Conservation (phyloP, 2,113 vertebrate species). For the Lepisosteus oculatus region DNA sequence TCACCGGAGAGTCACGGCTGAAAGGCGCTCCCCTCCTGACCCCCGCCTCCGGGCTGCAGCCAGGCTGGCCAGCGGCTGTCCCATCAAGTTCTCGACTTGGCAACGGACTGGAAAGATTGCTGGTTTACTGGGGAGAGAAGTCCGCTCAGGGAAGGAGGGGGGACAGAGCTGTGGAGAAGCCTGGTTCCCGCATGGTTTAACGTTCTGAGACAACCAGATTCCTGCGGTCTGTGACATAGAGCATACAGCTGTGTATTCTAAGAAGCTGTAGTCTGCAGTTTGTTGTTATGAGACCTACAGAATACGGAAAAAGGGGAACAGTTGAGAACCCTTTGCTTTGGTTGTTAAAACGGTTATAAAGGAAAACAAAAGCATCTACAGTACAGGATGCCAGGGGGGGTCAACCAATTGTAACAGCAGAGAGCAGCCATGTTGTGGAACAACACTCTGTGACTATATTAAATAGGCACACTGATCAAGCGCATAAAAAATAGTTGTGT, state of each 20-base stretch:
- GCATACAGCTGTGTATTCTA: conserved; percentile 77
- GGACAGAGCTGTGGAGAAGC: conserved; percentile 32
- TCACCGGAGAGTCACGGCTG: not conserved
- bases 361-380: conserved; percentile 47
- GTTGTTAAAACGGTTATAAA: conserved; percentile 50
- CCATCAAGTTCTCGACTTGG: too few species aligned
- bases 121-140: conserved; percentile 26
- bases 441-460: not conserved
- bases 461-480: too few species aligned
- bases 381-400: conserved; percentile 62
- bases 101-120: conserved; percentile 14
- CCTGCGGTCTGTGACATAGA: conserved; percentile 68
- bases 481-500: too few species aligned
- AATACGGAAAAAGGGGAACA: conserved; percentile 81
- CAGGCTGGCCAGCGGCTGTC: too few species aligned
- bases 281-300: conserved; percentile 98
- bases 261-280: conserved; percentile 92
- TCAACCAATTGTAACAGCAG: conserved; percentile 23
- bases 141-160: conserved; percentile 27
- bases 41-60: too few species aligned
- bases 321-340: conserved; percentile 69
- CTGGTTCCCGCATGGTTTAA: conserved; percentile 41
- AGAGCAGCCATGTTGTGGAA: conserved; percentile 65
- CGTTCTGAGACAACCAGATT: conserved; percentile 78
- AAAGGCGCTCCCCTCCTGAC: not conserved